Evolutionary conservation across 2,113 vertebrate genomes (phyloP).

Genomic region (Barnardius zonarius): DNA sequence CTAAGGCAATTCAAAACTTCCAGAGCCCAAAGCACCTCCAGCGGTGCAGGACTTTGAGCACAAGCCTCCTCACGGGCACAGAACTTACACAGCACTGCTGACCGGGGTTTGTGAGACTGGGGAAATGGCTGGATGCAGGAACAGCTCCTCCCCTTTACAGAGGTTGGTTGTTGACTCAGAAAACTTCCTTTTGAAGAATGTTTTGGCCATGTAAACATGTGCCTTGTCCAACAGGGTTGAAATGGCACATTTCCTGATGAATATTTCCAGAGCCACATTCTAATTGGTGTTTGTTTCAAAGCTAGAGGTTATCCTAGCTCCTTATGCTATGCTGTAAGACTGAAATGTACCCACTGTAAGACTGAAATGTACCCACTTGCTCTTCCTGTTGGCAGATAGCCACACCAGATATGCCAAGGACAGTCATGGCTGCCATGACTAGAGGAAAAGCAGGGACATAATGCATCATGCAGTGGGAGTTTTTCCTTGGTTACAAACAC

Average conservation of each 20-base stretch:
- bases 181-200: neutral
- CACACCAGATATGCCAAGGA: neutral
- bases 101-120: neutral
- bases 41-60: neutral
- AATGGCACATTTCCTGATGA: neutral
- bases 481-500: neutral
- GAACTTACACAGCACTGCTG: accelerated
- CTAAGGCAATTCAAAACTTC: neutral
- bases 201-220: neutral
- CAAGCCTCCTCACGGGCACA: neutral
- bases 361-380: neutral
- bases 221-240: accelerated
- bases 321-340: neutral
- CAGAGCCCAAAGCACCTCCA: neutral
- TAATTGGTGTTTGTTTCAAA: neutral
- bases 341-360: neutral
- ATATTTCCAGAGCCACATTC: neutral
- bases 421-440: neutral
- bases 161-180: neutral
- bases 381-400: neutral
- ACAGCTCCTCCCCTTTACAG: neutral
- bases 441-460: neutral
- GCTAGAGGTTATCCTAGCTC: neutral
- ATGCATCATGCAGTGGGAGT: neutral
- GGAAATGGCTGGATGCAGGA: neutral